phyloP scores from a whole-genome alignment of 2,888 invertebrate genomes.

The Epinotia ramella region DNA sequence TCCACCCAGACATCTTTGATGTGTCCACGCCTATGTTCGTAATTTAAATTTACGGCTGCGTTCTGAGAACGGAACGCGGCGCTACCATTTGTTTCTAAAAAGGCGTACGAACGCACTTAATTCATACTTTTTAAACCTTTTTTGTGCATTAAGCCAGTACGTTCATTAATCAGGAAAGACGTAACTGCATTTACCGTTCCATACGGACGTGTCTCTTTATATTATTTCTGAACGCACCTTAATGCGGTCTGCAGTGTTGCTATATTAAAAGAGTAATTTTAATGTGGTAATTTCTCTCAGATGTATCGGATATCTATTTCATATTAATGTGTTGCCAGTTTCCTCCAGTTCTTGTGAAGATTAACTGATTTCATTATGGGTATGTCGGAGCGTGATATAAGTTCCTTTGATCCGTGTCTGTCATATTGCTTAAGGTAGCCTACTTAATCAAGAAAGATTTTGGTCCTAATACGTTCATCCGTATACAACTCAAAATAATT shows the following conservation, averaged over 20 bases:
- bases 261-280: constrained; percentile 41
- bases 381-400: constrained; percentile 21
- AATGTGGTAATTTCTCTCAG: constrained; percentile 44
- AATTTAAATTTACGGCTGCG: constrained; percentile 58
- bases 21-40: constrained; percentile 59
- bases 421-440: neutral
- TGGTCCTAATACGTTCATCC: neutral
- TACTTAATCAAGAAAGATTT: neutral
- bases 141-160: neutral
- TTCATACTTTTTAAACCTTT: neutral
- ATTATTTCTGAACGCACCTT: constrained; percentile 21
- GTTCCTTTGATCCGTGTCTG: constrained; percentile 28
- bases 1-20: constrained; percentile 56
- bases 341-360: constrained; percentile 27
- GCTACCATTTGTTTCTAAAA: constrained; percentile 20
- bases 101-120: neutral
- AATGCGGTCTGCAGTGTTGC: constrained; percentile 25
- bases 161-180: constrained; percentile 12
- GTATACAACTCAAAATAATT: too few relatives aligned
- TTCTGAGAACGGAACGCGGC: constrained; percentile 49
- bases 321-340: constrained; percentile 39
- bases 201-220: neutral
- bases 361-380: constrained; percentile 36
- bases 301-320: constrained; percentile 44
- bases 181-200: neutral